Evolutionary conservation across 2,113 vertebrate species (phyloP).

Genomic region (Petromus typicus): DNA sequence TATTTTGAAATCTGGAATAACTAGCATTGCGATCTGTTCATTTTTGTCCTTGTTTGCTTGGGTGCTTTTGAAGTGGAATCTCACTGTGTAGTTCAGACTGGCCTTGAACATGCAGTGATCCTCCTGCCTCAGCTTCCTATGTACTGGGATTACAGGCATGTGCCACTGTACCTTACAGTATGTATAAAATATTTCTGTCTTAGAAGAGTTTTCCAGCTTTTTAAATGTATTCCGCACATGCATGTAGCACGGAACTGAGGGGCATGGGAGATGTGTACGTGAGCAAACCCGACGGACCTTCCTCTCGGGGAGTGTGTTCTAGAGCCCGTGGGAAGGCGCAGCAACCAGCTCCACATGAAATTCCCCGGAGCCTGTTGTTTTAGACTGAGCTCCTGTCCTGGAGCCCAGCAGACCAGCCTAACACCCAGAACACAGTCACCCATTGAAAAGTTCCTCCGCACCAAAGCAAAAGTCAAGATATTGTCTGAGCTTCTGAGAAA

Average conservation of each 20-base stretch:
- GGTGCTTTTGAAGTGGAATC: no score
- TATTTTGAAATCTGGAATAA: slow-evolving; percentile 34
- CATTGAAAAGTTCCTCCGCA: no score
- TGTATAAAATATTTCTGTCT: slow-evolving; percentile 1
- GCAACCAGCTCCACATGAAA: not conserved
- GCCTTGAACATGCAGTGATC: no score
- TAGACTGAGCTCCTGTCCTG: no score
- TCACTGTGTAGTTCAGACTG: no score
- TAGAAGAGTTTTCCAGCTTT: slow-evolving; percentile 6
- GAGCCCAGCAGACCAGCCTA: no score
- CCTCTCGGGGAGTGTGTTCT: not conserved
- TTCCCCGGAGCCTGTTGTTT: not conserved
- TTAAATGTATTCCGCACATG: not conserved
- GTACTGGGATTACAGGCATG: no score
- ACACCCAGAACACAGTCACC: no score
- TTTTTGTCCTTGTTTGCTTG: not conserved
- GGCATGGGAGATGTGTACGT: not conserved
- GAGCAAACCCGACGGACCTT: slow-evolving; percentile 6
- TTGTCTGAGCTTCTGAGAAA: no score
- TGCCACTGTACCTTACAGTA: no score
- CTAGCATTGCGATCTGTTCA: not conserved
- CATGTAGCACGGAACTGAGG: not conserved
- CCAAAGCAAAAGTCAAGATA: no score
- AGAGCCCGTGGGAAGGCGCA: not conserved
- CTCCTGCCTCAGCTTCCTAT: no score